A percentile compares a stretch with the other conserved stretches of the same genome.
Evolutionary conservation across 2,113 vertebrate species (phyloP).

Genomic region (Cephalopterus ornatus): DNA sequence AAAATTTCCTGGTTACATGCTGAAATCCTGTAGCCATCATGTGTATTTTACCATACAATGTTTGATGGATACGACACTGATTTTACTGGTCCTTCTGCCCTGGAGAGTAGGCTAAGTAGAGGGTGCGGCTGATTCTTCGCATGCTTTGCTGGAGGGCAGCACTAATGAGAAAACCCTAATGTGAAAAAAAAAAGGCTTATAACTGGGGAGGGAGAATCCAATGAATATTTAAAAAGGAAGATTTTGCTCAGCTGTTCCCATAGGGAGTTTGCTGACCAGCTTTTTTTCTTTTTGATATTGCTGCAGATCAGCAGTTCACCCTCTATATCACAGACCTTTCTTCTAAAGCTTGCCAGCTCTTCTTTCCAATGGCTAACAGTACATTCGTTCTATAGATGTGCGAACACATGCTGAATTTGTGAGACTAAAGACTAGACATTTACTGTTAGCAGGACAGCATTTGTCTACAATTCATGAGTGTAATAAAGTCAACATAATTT

Average conservation of each 20-base stretch:
- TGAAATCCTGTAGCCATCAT: neutral
- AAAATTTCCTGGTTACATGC: neutral
- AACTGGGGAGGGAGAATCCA: neutral
- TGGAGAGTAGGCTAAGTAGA: neutral
- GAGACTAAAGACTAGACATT: neutral
- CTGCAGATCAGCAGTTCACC: neutral
- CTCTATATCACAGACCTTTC: neutral
- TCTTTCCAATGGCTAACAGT: neutral
- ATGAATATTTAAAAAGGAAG: conserved; percentile 47
- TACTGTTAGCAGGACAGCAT: neutral
- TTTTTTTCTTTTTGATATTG: conserved; percentile 39
- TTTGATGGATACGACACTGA: neutral
- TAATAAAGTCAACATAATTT: neutral
- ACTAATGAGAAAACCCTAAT: conserved; percentile 58
- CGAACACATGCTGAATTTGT: neutral
- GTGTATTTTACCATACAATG: neutral
- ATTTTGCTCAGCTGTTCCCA: conserved; percentile 46
- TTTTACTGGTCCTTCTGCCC: neutral
- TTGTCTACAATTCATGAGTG: neutral
- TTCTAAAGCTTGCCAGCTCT: neutral
- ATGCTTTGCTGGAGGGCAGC: conserved; percentile 46
- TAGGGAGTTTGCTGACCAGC: conserved; percentile 20
- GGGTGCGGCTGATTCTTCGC: neutral
- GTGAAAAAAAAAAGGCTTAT: neutral
- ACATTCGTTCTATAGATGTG: neutral